Evolutionary conservation across 2,797 vertebrate genomes (phyloP).

Genomic region (Poecilia velifera): DNA sequence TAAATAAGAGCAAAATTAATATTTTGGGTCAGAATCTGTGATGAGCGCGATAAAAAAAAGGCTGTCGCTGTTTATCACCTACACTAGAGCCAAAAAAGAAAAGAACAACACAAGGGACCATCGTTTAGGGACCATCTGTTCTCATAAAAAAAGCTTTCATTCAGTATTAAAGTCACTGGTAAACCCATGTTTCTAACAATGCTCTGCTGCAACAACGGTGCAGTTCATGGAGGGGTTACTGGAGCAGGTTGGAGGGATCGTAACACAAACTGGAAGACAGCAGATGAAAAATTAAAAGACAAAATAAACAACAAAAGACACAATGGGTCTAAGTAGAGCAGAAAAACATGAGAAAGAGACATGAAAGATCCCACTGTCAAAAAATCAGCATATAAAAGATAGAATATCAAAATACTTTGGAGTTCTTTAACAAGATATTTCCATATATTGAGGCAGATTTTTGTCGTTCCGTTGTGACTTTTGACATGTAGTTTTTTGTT

Average conservation of each 20-base stretch:
- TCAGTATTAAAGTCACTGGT: slow-evolving; percentile 6
- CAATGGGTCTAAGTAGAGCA: not conserved
- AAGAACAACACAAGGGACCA: slow-evolving; percentile 4
- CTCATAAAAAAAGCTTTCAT: not conserved
- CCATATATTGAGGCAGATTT: not conserved
- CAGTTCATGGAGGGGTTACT: not conserved
- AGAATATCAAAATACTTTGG: not conserved
- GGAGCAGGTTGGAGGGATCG: slow-evolving; percentile 1
- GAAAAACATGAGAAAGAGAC: not conserved
- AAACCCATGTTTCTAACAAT: not conserved
- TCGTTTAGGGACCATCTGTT: slow-evolving; percentile 2
- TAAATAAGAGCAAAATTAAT: not conserved
- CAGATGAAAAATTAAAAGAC: not conserved
- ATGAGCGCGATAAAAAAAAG: not conserved
- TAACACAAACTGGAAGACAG: not conserved
- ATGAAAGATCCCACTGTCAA: not conserved
- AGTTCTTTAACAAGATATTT: not conserved
- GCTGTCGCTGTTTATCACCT: not conserved
- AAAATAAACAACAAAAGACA: not conserved
- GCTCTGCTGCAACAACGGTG: not conserved
- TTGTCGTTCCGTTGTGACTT: not conserved
- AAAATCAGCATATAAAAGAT: not conserved
- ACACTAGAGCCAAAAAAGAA: not conserved
- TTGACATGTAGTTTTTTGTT: not conserved
- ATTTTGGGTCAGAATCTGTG: not conserved